Percentiles rank a stretch among this genome's conserved stretches.
phyloP scores from a whole-genome alignment of 2,797 vertebrate genomes.

The Gadopsis marmoratus region DNA sequence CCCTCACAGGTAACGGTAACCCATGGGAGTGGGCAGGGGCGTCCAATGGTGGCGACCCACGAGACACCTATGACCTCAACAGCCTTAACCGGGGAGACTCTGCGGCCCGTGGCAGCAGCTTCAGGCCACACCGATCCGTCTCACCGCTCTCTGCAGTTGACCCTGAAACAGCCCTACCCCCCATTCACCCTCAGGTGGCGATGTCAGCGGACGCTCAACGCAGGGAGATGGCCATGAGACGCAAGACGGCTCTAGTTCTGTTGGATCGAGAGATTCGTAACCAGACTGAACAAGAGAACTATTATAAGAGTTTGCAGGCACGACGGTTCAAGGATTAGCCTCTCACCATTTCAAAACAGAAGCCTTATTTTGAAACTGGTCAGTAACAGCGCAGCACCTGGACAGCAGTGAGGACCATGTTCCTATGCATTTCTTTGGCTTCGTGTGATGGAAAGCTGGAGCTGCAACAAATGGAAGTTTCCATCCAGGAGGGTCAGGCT shows the following conservation, averaged over 20 bases:
- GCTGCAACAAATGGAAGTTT: background rate
- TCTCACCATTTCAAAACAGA: slow-evolving; percentile 52
- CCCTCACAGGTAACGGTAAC: slow-evolving; percentile 73
- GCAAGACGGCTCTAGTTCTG: slow-evolving; percentile 84
- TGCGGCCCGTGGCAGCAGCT: slow-evolving; percentile 65
- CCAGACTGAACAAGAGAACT: slow-evolving; percentile 72
- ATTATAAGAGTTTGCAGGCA: slow-evolving; percentile 72
- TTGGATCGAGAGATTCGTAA: slow-evolving; percentile 74
- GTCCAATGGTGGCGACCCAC: slow-evolving; percentile 74
- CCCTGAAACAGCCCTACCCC: slow-evolving; percentile 59
- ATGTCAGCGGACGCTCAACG: slow-evolving; percentile 79
- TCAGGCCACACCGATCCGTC: slow-evolving; percentile 81
- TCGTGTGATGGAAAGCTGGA: background rate
- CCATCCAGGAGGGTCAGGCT: background rate
- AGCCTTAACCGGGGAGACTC: slow-evolving; percentile 81
- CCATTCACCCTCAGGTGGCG: slow-evolving; percentile 62
- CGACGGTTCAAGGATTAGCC: slow-evolving; percentile 82
- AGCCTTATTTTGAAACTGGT: slow-evolving; percentile 53
- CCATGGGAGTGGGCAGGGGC: slow-evolving; percentile 86
- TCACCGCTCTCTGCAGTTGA: slow-evolving; percentile 85
- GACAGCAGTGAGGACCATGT: slow-evolving; percentile 34
- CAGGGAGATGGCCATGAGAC: slow-evolving; percentile 88
- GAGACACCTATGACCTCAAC: slow-evolving; percentile 86
- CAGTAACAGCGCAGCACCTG: slow-evolving; percentile 31
- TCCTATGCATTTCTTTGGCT: slow-evolving; percentile 51